phyloP scores from a whole-genome alignment of 2,888 invertebrate genomes.

The Zaprionus bogoriensis region DNA sequence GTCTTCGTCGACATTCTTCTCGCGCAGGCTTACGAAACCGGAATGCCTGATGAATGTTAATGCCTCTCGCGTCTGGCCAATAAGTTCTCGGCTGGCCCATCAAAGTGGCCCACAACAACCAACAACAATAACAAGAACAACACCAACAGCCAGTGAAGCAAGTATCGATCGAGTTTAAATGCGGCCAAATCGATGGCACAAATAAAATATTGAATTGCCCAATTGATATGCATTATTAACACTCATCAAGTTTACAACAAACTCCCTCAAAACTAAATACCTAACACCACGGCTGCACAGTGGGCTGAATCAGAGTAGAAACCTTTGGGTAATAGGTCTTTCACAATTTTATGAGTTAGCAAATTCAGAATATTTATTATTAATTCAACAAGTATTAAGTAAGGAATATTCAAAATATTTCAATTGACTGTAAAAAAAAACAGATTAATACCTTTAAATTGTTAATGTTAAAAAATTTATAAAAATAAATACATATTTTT shows the following conservation, averaged over 20 bases:
- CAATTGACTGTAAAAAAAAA: background rate
- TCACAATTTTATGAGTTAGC: no score
- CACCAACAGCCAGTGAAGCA: constrained; percentile 6
- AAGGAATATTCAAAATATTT: no score
- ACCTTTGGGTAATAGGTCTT: background rate
- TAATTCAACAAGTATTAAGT: no score
- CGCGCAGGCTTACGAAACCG: constrained; percentile 40
- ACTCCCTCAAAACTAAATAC: background rate
- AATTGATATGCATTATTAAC: constrained; percentile 40
- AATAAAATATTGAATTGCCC: constrained; percentile 62
- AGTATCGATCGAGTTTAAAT: constrained; percentile 50
- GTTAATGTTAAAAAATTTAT: no score
- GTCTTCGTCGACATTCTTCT: constrained; percentile 35
- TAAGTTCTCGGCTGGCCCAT: constrained; percentile 30
- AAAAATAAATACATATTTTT: no score
- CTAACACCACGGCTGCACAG: background rate
- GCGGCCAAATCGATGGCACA: constrained; percentile 65
- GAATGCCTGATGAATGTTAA: constrained; percentile 53
- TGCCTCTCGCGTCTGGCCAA: constrained; percentile 30
- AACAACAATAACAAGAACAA: constrained; percentile 6
- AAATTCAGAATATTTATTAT: no score
- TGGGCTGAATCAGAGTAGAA: constrained; percentile 1
- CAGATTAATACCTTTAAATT: no score
- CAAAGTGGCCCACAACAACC: constrained; percentile 26
- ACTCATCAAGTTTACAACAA: constrained; percentile 14